phyloP scores from a whole-genome alignment of 2,113 vertebrate genomes.

The Oostethus manadensis region DNA sequence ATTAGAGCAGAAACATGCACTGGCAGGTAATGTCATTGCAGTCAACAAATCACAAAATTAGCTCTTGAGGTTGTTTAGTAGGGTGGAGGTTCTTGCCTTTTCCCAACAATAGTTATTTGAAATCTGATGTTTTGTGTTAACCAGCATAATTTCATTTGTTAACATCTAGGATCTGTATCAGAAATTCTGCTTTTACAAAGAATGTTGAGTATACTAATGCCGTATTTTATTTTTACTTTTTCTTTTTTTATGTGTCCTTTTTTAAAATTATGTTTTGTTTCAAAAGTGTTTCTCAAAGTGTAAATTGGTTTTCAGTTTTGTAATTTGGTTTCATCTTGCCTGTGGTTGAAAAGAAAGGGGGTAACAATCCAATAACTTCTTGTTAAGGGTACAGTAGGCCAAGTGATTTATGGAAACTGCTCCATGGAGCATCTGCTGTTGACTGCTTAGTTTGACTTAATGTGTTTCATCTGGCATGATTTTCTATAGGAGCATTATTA shows the following conservation, averaged over 20 bases:
- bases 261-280: too few relatives aligned
- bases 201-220: too few relatives aligned
- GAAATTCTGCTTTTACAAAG: too few relatives aligned
- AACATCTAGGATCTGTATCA: too few relatives aligned
- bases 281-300: too few relatives aligned
- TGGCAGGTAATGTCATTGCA: constrained; percentile 82
- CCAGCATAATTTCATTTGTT: neutral
- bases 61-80: neutral
- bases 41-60: too few relatives aligned
- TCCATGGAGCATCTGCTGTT: constrained; percentile 44
- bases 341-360: constrained; percentile 9
- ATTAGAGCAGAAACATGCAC: constrained; percentile 80
- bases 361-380: constrained; percentile 19
- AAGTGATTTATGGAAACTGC: constrained; percentile 21
- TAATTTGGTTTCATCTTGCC: too few relatives aligned
- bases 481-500: constrained; percentile 1
- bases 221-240: too few relatives aligned
- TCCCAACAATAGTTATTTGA: too few relatives aligned
- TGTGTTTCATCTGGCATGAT: constrained; percentile 32
- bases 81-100: neutral
- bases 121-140: neutral
- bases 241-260: too few relatives aligned
- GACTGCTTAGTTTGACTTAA: constrained; percentile 30
- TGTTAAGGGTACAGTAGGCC: constrained; percentile 16
- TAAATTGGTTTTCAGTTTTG: too few relatives aligned